Percentiles rank a stretch among this genome's conserved stretches.
Evolutionary conservation across 1,140 invertebrate genomes (phyloP).

Genomic region (Drosophila mauritiana): DNA sequence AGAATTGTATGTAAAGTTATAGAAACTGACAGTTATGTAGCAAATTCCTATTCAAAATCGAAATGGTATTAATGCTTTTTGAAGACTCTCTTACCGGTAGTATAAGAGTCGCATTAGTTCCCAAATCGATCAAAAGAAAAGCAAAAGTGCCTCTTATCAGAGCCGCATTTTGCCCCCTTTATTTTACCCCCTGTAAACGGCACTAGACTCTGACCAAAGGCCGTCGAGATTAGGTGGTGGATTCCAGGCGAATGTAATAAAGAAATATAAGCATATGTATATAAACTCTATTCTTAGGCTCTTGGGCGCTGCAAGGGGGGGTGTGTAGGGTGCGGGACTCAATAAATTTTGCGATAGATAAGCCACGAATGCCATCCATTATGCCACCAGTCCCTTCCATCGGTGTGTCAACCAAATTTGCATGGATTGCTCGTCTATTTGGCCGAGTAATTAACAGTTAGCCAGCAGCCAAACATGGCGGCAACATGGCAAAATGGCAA

Average conservation of each 20-base stretch:
- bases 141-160: slow-evolving; percentile 76
- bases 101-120: background rate
- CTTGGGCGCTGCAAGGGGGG: slow-evolving; percentile 29
- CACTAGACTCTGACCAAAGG: slow-evolving; percentile 66
- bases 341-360: slow-evolving; percentile 39
- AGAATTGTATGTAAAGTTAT: too few species aligned
- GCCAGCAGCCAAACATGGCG: slow-evolving; percentile 63
- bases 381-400: slow-evolving; percentile 21
- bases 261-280: slow-evolving; percentile 24
- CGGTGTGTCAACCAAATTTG: slow-evolving; percentile 53
- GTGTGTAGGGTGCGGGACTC: slow-evolving; percentile 9
- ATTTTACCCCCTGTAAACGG: background rate
- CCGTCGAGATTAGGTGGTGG: slow-evolving; percentile 61
- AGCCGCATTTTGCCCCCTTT: background rate
- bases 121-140: slow-evolving; percentile 25
- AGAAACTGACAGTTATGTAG: too few species aligned
- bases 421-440: slow-evolving; percentile 50
- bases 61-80: background rate
- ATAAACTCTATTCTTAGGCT: slow-evolving; percentile 19
- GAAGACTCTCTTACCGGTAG: too few species aligned
- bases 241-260: slow-evolving; percentile 61
- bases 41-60: too few species aligned
- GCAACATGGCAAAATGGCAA: slow-evolving; percentile 50
- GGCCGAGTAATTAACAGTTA: slow-evolving; percentile 69
- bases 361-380: slow-evolving; percentile 36